Conservation (phyloP, 2,797 vertebrate species). For the Oceanodroma leucorhoa region DNA sequence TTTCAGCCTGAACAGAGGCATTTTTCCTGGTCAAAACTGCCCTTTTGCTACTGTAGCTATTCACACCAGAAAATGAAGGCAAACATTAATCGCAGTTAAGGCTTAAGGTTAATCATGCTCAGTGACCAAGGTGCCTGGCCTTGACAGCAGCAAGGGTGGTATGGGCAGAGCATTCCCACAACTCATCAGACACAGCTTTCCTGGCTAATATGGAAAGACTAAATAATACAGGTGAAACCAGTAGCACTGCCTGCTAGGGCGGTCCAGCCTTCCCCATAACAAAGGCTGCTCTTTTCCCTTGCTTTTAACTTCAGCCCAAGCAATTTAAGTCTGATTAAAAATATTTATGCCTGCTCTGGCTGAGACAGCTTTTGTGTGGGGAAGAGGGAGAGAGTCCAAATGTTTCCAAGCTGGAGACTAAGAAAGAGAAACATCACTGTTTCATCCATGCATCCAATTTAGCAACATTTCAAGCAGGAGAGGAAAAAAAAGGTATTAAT, state of each 20-base stretch:
- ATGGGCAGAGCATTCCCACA: not conserved
- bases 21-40: not conserved
- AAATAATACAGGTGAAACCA: constrained; percentile 31
- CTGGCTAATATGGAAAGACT: not conserved
- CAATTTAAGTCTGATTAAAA: constrained; percentile 49
- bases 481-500: fast-evolving
- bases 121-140: not conserved
- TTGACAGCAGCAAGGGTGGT: not conserved
- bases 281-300: not conserved
- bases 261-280: not conserved
- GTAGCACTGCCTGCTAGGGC: not conserved
- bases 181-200: not conserved
- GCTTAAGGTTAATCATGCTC: not conserved
- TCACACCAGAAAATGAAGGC: not conserved
- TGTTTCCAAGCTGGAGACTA: not conserved
- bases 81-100: not conserved
- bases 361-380: constrained; percentile 38
- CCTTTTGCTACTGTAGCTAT: not conserved
- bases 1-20: not conserved
- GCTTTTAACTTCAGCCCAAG: constrained; percentile 41
- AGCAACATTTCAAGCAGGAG: not conserved
- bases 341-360: constrained; percentile 11
- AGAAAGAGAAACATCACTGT: not conserved
- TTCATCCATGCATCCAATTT: not conserved
- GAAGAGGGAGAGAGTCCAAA: not conserved